A percentile compares a stretch with the other conserved stretches of the same genome.
Conservation (phyloP, 2,113 vertebrate species). For the Calyptommatus sinebrachiatus region DNA sequence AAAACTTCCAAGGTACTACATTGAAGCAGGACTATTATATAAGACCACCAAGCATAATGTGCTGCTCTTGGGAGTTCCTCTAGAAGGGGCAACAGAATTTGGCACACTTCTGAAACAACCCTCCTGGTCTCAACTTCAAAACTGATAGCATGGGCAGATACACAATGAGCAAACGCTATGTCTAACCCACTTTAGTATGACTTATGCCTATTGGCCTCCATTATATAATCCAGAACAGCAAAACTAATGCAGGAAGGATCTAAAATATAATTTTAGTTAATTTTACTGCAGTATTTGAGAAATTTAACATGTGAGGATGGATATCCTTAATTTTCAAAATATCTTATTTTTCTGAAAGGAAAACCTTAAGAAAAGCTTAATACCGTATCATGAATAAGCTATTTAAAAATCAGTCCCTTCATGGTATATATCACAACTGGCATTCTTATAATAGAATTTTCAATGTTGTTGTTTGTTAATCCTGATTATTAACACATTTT, state of each 20-base stretch:
- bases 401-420: background rate
- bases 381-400: fast-evolving
- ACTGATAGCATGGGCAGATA: no score
- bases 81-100: no score
- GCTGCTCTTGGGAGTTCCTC: no score
- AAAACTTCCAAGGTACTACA: no score
- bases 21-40: no score
- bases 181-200: background rate
- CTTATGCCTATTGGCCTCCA: background rate
- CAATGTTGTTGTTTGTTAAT: background rate
- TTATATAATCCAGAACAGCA: no score
- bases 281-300: constrained; percentile 19
- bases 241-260: no score
- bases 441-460: background rate
- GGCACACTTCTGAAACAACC: no score
- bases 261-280: background rate
- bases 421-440: fast-evolving
- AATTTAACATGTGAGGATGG: constrained; percentile 38
- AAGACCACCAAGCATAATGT: no score
- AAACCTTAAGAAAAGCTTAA: background rate
- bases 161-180: background rate
- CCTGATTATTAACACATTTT: background rate
- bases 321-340: constrained; percentile 57
- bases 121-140: no score
- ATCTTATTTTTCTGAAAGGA: constrained; percentile 28